Conservation (phyloP, 53 echinoderm and acorn worm species). For the Echinometra lucunter region DNA sequence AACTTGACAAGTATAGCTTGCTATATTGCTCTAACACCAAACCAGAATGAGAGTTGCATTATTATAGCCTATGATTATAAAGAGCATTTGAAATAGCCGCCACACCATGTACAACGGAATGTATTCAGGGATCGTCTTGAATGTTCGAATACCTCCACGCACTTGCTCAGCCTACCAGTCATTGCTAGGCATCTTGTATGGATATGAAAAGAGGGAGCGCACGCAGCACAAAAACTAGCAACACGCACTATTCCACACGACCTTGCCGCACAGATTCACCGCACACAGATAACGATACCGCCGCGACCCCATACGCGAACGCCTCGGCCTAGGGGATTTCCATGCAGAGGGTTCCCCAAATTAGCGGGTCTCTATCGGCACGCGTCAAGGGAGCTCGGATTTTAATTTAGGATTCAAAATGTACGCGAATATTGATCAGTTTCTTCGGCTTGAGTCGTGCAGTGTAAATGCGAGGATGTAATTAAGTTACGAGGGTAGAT, state of each 20-base stretch:
- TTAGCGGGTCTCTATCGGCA: not conserved
- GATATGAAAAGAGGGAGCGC: slow-evolving; percentile 29
- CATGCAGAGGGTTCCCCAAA: not conserved
- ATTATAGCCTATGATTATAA: not conserved
- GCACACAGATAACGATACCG: not conserved
- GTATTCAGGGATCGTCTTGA: slow-evolving; percentile 13
- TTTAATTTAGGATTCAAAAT: slow-evolving; percentile 24
- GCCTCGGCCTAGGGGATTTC: not conserved
- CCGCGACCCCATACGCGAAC: no score
- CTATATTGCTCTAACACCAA: no score
- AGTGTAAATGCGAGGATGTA: not conserved
- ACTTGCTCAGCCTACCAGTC: not conserved
- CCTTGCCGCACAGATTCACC: not conserved
- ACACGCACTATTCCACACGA: not conserved
- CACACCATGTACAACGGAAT: not conserved
- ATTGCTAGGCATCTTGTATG: not conserved
- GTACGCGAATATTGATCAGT: not conserved
- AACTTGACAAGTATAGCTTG: no score
- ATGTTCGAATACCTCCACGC: not conserved
- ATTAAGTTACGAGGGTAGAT: slow-evolving; percentile 23
- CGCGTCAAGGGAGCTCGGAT: not conserved
- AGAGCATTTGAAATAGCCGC: not conserved
- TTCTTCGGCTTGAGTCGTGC: not conserved
- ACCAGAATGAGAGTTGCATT: no score
- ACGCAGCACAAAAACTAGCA: not conserved